Evolutionary conservation across 2,797 vertebrate genomes (phyloP).

Genomic region (Coregonus sp.): DNA sequence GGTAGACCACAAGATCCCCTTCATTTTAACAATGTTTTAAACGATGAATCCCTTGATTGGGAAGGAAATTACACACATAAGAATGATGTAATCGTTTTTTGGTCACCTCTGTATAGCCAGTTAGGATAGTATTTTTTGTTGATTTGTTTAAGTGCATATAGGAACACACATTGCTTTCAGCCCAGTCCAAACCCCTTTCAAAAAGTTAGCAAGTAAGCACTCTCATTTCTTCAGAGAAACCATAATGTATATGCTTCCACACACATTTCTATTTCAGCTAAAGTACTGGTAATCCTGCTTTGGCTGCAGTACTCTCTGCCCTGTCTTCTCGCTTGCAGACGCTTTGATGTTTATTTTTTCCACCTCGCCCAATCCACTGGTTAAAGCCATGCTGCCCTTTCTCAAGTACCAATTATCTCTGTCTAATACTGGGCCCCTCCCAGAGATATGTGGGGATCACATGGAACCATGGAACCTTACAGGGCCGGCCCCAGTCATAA

Average conservation of each 20-base stretch:
- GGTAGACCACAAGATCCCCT: neutral
- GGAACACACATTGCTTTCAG: conserved; percentile 2
- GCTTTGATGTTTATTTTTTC: neutral
- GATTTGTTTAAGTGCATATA: neutral
- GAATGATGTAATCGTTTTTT: neutral
- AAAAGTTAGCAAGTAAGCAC: neutral
- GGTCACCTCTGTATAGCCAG: neutral
- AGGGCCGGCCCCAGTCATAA: neutral
- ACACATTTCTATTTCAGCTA: conserved; percentile 19
- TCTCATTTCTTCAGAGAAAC: conserved; percentile 15
- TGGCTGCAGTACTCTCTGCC: neutral
- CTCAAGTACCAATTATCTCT: conserved; percentile 6
- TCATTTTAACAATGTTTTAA: neutral
- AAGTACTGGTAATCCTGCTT: neutral
- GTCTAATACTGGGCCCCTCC: conserved; percentile 5
- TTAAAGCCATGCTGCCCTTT: conserved; percentile 5
- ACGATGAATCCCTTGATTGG: neutral
- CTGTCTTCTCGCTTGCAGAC: neutral
- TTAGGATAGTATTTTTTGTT: neutral
- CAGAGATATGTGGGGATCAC: neutral
- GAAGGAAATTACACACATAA: neutral
- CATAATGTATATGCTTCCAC: conserved; percentile 1
- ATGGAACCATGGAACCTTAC: neutral
- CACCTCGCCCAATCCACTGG: conserved; percentile 5
- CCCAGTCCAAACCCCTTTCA: neutral